Evolutionary conservation across 1,140 invertebrate species (phyloP).

Genomic region (Cherax destructor): DNA sequence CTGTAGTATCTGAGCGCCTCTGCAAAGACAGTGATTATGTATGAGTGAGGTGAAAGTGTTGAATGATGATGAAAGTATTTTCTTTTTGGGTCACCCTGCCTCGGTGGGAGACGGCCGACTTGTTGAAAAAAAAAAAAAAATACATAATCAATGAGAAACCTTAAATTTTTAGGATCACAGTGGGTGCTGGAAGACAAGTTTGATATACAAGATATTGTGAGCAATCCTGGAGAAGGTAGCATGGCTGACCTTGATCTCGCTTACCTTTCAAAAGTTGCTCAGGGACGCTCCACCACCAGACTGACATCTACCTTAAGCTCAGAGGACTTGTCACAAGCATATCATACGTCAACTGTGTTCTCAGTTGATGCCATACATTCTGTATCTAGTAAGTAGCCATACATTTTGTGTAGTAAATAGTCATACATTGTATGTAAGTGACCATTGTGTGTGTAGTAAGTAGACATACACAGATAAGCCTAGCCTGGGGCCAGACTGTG

Average conservation of each 20-base stretch:
- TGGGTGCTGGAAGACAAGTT: slow-evolving; percentile 99
- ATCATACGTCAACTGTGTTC: slow-evolving; percentile 32
- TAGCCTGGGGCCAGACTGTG: too few relatives aligned
- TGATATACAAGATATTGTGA: slow-evolving; percentile 86
- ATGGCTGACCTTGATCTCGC: slow-evolving; percentile 41
- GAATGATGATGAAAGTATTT: too few relatives aligned
- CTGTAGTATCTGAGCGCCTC: too few relatives aligned
- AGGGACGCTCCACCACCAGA: slow-evolving; percentile 40
- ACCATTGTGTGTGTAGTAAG: too few relatives aligned
- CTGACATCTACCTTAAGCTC: slow-evolving; percentile 46
- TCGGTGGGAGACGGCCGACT: too few relatives aligned
- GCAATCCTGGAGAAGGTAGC: slow-evolving; percentile 8
- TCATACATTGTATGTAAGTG: too few relatives aligned
- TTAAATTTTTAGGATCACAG: slow-evolving; percentile 80
- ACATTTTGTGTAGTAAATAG: too few relatives aligned
- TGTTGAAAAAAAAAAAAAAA: too few relatives aligned
- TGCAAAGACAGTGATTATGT: too few relatives aligned
- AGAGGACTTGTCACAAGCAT: slow-evolving; percentile 48
- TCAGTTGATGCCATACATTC: slow-evolving; percentile 67
- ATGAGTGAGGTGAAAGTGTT: too few relatives aligned
- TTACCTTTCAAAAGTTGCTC: slow-evolving; percentile 56
- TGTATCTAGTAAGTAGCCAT: slow-evolving; percentile 50
- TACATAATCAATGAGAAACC: neutral
- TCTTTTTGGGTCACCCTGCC: too few relatives aligned
- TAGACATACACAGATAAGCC: too few relatives aligned